These are phyloP conservation scores for Macheiramphus alcinus DNA, from an alignment of 2,113 vertebrate species.

Conservation along the genomic window DNA sequence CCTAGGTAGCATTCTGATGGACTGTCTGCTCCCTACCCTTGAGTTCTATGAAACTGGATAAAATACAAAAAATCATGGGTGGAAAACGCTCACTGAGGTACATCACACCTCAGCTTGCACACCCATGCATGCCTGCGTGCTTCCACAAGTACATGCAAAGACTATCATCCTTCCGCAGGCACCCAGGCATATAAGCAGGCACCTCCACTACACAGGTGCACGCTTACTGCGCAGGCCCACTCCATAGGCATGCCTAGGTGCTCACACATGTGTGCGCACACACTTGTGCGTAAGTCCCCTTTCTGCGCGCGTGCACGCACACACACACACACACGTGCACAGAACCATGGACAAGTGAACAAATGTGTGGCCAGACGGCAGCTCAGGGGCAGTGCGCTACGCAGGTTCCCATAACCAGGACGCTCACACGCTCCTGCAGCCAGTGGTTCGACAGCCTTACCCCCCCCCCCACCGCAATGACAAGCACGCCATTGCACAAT, in stretches of 20 bases:
- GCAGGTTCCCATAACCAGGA: fast-evolving
- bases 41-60: background rate
- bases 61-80: background rate
- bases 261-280: fast-evolving
- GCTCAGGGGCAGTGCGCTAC: fast-evolving
- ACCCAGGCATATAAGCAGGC: fast-evolving
- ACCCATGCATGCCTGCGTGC: background rate
- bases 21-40: background rate
- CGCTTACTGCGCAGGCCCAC: fast-evolving
- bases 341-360: fast-evolving
- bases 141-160: background rate
- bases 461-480: background rate
- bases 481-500: fast-evolving
- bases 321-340: no score
- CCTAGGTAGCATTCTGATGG: background rate
- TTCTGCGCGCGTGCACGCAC: fast-evolving
- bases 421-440: fast-evolving
- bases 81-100: background rate
- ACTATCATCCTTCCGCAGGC: no score
- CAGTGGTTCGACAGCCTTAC: fast-evolving
- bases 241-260: background rate
- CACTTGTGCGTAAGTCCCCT: no score
- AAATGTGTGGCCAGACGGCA: fast-evolving
- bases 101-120: background rate
- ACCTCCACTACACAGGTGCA: fast-evolving